These are phyloP conservation scores for Phylloscopus trochilus DNA, from an alignment of 2,113 vertebrate genomes.

Conservation along the genomic window DNA sequence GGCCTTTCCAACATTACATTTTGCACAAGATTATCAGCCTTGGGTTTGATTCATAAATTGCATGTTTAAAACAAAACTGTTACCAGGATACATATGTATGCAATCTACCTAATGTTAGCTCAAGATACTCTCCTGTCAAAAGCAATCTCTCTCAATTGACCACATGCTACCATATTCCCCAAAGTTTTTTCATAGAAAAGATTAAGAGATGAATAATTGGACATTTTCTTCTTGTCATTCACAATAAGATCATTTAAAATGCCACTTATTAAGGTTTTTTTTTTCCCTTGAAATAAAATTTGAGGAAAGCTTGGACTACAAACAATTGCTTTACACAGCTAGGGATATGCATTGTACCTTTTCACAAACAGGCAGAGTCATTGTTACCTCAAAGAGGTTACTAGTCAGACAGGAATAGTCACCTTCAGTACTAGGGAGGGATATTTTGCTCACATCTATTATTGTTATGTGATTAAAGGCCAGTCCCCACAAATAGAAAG, in stretches of 20 bases:
- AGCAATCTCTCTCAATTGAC: neutral
- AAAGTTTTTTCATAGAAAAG: neutral
- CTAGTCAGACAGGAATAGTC: neutral
- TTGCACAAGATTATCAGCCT: neutral
- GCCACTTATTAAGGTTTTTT: neutral
- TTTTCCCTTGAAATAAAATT: neutral
- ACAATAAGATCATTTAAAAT: neutral
- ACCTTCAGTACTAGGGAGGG: neutral
- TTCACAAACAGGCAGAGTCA: neutral
- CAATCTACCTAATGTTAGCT: neutral
- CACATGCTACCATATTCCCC: neutral
- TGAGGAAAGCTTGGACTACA: neutral
- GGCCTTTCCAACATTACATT: neutral
- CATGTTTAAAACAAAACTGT: neutral
- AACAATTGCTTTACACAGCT: neutral
- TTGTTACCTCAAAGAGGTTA: neutral
- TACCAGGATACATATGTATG: fast-evolving
- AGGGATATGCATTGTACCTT: neutral
- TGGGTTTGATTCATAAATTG: neutral
- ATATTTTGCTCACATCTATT: neutral
- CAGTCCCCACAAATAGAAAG: neutral
- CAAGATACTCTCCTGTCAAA: neutral
- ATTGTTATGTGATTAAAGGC: neutral
- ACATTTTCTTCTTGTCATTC: neutral
- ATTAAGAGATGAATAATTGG: neutral